Evolutionary conservation across 2,797 vertebrate genomes (phyloP).

Genomic region (Melanotaenia parkinsoni): DNA sequence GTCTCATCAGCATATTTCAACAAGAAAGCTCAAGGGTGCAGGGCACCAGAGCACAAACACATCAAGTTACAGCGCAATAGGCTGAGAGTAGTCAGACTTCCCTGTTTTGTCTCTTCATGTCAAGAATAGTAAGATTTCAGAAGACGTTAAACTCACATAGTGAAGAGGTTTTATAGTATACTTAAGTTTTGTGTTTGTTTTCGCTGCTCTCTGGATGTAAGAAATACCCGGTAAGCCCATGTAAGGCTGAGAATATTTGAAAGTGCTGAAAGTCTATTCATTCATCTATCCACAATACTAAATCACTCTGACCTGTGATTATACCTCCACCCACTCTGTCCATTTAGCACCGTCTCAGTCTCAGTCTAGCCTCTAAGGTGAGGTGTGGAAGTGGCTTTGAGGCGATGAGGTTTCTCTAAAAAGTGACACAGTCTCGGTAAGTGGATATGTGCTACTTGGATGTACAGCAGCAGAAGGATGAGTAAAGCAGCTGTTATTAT

Average conservation of each 20-base stretch:
- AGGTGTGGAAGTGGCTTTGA: constrained; percentile 29
- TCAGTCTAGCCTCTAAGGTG: constrained; percentile 12
- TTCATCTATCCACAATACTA: not conserved
- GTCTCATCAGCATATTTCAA: constrained; percentile 74
- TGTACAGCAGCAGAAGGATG: constrained; percentile 8
- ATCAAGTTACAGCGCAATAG: constrained; percentile 26
- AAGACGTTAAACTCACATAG: not conserved
- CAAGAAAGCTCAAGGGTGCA: constrained; percentile 38
- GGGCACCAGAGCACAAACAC: constrained; percentile 26
- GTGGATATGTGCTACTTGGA: constrained; percentile 35
- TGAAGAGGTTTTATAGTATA: not conserved
- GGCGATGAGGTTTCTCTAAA: constrained; percentile 22
- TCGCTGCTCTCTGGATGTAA: not conserved
- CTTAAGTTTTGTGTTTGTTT: not conserved
- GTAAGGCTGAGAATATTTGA: not conserved
- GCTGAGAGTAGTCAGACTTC: not conserved
- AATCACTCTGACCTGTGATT: constrained; percentile 8
- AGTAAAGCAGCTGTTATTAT: constrained; percentile 23
- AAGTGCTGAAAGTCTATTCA: not conserved
- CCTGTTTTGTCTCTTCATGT: not conserved
- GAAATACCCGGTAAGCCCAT: not conserved
- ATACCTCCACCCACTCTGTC: not conserved
- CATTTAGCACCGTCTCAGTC: not conserved
- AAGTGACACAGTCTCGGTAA: constrained; percentile 34
- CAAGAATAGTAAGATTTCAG: not conserved